Percentiles rank a stretch among this genome's conserved stretches.
These are phyloP conservation scores for Isichthys henryi DNA, from an alignment of 2,113 vertebrate genomes.

Conservation along the genomic window DNA sequence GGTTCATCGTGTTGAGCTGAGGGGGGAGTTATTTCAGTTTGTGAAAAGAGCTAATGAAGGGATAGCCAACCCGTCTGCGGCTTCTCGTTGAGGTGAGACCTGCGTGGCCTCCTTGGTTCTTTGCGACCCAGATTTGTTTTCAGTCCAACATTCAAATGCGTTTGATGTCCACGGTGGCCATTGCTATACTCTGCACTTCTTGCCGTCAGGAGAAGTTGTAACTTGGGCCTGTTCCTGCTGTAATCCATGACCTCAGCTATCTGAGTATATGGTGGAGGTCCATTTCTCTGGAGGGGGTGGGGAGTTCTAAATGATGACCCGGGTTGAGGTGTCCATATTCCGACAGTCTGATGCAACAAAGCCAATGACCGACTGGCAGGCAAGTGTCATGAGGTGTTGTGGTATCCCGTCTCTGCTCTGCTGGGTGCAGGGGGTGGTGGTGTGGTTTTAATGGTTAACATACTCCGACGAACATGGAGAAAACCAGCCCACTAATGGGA, in stretches of 20 bases:
- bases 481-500: neutral
- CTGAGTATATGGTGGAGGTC: neutral
- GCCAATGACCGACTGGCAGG: neutral
- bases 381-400: neutral
- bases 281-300: neutral
- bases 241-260: neutral
- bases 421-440: conserved; percentile 18
- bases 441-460: neutral
- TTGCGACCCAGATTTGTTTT: conserved; percentile 39
- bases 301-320: neutral
- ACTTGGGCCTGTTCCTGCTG: neutral
- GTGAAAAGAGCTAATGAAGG: neutral
- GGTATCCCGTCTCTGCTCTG: neutral
- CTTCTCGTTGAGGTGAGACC: neutral
- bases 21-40: neutral
- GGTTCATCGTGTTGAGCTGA: neutral
- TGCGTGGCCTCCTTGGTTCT: neutral
- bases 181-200: neutral
- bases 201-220: neutral
- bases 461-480: neutral
- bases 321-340: neutral
- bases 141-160: neutral
- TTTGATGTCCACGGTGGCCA: neutral
- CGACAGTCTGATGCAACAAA: neutral
- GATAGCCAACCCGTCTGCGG: neutral